These are phyloP conservation scores for Periophthalmus magnuspinnatus DNA, from an alignment of 2,797 vertebrate genomes.

Conservation along the genomic window DNA sequence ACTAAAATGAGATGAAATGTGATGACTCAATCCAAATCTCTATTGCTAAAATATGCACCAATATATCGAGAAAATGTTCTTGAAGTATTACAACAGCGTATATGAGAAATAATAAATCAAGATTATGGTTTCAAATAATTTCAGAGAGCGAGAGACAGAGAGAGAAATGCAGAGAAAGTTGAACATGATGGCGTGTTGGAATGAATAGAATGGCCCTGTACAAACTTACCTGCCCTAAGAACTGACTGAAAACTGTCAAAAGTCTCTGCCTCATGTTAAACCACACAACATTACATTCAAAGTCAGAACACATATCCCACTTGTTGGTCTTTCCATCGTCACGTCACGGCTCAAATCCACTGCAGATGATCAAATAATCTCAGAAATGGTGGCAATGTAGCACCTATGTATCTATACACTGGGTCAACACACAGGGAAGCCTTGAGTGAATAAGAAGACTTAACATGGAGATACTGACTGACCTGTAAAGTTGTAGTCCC, in stretches of 20 bases:
- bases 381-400: constrained; percentile 20
- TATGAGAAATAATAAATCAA: not conserved
- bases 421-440: constrained; percentile 9
- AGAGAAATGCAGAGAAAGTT: constrained; percentile 42
- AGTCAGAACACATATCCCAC: constrained; percentile 41
- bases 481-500: not conserved
- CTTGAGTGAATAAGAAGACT: constrained; percentile 13
- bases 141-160: constrained; percentile 48
- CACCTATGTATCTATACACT: constrained; percentile 12
- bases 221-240: constrained; percentile 28
- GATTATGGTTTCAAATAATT: constrained; percentile 15
- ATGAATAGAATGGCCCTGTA: constrained; percentile 38
- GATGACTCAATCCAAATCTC: too few relatives aligned
- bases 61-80: too few relatives aligned
- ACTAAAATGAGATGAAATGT: too few relatives aligned
- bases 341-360: constrained; percentile 43
- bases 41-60: too few relatives aligned
- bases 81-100: too few relatives aligned
- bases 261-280: constrained; percentile 59
- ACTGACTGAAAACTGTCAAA: constrained; percentile 70
- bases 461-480: constrained; percentile 16
- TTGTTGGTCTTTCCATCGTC: constrained; percentile 55
- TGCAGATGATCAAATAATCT: constrained; percentile 40
- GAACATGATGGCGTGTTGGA: constrained; percentile 48
- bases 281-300: constrained; percentile 44